Evolutionary conservation across 1,140 invertebrate genomes (phyloP), one percentile per base, ranked within the genome.

Genomic region (Zeugodacus cucurbitae): DNA sequence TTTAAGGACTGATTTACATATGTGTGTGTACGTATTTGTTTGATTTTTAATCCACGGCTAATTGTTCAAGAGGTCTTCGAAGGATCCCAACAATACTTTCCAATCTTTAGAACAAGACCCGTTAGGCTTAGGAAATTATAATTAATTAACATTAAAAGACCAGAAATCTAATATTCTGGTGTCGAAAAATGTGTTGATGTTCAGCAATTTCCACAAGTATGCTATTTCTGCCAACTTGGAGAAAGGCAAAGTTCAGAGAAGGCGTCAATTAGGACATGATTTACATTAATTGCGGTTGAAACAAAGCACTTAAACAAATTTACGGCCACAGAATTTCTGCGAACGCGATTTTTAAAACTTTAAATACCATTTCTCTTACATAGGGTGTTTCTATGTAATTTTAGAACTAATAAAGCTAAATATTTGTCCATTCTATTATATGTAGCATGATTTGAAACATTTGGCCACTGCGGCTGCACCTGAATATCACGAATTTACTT

Each of bases 181-280:
- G 34, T 20, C 67, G 17, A 70, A 70, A 70, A 70, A 70, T 70
- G 67, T 34, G 67, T 70, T 37, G 67, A 70, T 34, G 67, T 20
- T 29, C 26, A 26, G 34, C 67, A 41, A 37, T 70, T 70, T 70
- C 37, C 37, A 82, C 74, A 29, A 7, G 11, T 82, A 82, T 54
- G 22, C 34, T 82, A 10, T 26, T 48, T n/a, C n/a, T 10, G 22
- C 29, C 37, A 7, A 17, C 32, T 54, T 44, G 86, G 10, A 29
- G 86, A 6, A 87, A 64, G 14, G 32, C 86, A 11, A 37, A 87
- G 86, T 57, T 20, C 74, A 82, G 48, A 41, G 44, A 82, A 82
- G 74, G 74, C 74, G 74, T 58, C 37, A 62, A 87, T 87, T 87
- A 87, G 86, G 59, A 87, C 86, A 54, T 57, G 86, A 87, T 87